phyloP scores from a whole-genome alignment of 2,797 vertebrate species.

The Microchirus variegatus region DNA sequence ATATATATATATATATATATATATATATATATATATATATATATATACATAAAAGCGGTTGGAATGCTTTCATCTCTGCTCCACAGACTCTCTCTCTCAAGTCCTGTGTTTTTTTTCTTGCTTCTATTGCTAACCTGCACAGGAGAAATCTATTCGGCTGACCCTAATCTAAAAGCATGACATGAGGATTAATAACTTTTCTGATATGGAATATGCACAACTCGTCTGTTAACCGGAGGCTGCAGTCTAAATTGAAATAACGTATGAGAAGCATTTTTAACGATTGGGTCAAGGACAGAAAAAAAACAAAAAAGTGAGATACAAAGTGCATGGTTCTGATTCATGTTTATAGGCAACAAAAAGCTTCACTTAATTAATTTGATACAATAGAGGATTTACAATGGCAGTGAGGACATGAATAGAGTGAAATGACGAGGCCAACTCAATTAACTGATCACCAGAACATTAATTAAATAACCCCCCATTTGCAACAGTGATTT shows the following conservation, averaged over 20 bases:
- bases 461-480: too few relatives aligned
- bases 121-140: conserved; percentile 42
- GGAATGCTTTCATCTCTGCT: conserved; percentile 44
- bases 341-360: conserved; percentile 8
- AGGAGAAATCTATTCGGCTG: conserved; percentile 69
- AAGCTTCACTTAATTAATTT: neutral
- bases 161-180: conserved; percentile 76
- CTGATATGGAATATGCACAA: conserved; percentile 72
- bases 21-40: too few relatives aligned
- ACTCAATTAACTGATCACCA: too few relatives aligned
- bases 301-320: conserved; percentile 1
- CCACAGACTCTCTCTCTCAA: neutral
- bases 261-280: conserved; percentile 67
- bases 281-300: conserved; percentile 55
- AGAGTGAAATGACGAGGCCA: neutral
- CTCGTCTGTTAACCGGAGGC: conserved; percentile 70
- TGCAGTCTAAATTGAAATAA: conserved; percentile 71
- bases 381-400: neutral
- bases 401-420: neutral
- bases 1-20: too few relatives aligned
- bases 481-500: too few relatives aligned
- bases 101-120: conserved; percentile 19
- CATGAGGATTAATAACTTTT: conserved; percentile 74
- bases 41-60: conserved; percentile 58
- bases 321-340: neutral